Evolutionary conservation across 2,888 invertebrate genomes (phyloP).

Genomic region (Endomychus coccineus): DNA sequence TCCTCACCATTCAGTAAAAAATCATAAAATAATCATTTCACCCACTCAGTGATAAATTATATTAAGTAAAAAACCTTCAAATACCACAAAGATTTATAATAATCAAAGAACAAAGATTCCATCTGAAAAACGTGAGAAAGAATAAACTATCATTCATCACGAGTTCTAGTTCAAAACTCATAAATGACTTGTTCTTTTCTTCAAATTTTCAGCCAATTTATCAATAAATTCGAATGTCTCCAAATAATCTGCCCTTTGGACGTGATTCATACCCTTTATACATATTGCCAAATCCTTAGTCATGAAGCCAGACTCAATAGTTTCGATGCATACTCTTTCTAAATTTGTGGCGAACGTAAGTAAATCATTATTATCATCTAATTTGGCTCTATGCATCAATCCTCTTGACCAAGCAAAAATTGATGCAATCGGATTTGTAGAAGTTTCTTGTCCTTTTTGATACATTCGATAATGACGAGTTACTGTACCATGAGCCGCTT

Average conservation of each 20-base stretch:
- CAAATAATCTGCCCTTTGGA: slow-evolving; percentile 74
- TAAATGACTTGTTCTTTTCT: slow-evolving; percentile 43
- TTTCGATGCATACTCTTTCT: slow-evolving; percentile 86
- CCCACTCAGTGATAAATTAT: no score
- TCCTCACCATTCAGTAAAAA: no score
- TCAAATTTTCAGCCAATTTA: slow-evolving; percentile 86
- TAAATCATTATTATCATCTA: slow-evolving; percentile 76
- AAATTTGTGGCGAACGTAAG: slow-evolving; percentile 76
- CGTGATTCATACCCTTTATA: slow-evolving; percentile 85
- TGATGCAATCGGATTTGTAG: slow-evolving; percentile 97
- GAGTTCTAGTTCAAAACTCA: slow-evolving; percentile 5
- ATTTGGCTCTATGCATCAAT: slow-evolving; percentile 84
- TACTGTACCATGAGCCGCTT: slow-evolving; percentile 93
- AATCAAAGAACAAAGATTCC: no score
- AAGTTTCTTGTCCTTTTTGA: slow-evolving; percentile 94
- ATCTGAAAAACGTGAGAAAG: no score
- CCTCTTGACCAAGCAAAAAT: slow-evolving; percentile 99
- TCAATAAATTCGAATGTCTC: slow-evolving; percentile 97
- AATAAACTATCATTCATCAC: background rate
- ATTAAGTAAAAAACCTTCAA: no score
- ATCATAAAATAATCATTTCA: no score
- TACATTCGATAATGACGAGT: slow-evolving; percentile 55
- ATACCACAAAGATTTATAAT: no score
- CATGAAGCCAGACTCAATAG: slow-evolving; percentile 92
- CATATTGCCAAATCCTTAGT: slow-evolving; percentile 99